phyloP scores from a whole-genome alignment of 1,140 invertebrate species.

The Aphelenchoides avenae region DNA sequence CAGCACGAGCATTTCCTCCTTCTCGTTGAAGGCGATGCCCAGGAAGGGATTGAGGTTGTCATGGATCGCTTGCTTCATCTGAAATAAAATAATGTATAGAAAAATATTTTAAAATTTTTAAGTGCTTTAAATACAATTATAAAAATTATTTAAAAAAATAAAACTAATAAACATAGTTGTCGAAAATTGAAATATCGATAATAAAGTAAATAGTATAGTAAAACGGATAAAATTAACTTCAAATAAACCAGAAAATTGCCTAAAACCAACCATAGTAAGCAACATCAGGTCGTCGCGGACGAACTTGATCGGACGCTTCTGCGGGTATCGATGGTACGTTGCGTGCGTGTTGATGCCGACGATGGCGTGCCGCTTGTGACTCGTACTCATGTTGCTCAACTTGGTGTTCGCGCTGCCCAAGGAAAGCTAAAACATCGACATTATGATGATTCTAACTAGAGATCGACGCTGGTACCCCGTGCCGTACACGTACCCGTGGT shows the following conservation, averaged over 20 bases:
- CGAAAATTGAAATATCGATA: too few species aligned
- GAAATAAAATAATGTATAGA: too few species aligned
- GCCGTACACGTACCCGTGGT: too few species aligned
- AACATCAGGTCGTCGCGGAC: conserved; percentile 45
- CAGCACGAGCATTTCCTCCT: conserved; percentile 58
- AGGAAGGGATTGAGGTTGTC: conserved; percentile 58
- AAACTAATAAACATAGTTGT: too few species aligned
- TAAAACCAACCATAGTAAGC: conserved; percentile 38
- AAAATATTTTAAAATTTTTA: too few species aligned
- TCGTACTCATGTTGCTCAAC: conserved; percentile 50
- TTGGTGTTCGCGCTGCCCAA: conserved; percentile 54
- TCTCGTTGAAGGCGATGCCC: conserved; percentile 57
- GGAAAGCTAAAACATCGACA: conserved; percentile 55
- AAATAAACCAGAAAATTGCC: too few species aligned
- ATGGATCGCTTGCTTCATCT: conserved; percentile 55
- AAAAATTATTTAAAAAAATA: too few species aligned
- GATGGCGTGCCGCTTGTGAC: conserved; percentile 51
- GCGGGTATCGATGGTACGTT: conserved; percentile 50
- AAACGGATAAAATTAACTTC: too few species aligned
- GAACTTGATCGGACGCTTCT: conserved; percentile 52
- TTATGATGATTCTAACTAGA: too few species aligned
- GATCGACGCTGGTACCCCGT: too few species aligned
- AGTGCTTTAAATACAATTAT: too few species aligned
- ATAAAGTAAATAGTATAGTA: too few species aligned
- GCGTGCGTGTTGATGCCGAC: conserved; percentile 57